Base-by-base conservation (phyloP, 2,888 invertebrate species). In the Thera obeliscata region DNA sequence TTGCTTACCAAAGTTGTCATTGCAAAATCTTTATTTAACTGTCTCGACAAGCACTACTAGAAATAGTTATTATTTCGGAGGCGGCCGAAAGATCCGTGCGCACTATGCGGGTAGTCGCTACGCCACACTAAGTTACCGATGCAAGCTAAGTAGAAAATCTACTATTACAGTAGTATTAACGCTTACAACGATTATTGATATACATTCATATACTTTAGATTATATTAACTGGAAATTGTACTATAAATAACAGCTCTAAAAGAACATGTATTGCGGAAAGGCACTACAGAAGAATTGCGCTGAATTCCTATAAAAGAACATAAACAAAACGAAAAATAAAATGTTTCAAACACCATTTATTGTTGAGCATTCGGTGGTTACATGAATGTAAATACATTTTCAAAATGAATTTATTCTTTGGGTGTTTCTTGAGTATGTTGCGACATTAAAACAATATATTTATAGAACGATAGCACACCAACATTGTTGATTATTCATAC, bases 51-150 rank as follows among this genome's bases (percentile, higher is more conserved):
- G 87, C 79, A 81, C 77, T 55, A 65, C 65, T 71, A 73, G 63
- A 78, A 77, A 73, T 89, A 88, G 81, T 90, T 90, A 90, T 90
- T 90, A 89, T 90, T 84, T 79, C 79, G 81, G 79, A 81, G 82
- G 81, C 84, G 79, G 78, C 82, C 81, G 82, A 76, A 57, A 56
- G 35, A 61, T 36, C 71, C 63, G 74, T 73, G 75, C 80, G 76
- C 80, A 72, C 69, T 70, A 81, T 78, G 77, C 77, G 41, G 67
- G 73, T 70, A 56, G 65, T 55, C 66, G 64, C 65, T 57, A 60
- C 63, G 64, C 65, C 60, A 60, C 63, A 56, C 55, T 60, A 56
- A 56, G 22, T 65, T 72, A 66, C 69, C 75, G 56, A 52, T 52
- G 77, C 72, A 77, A 76, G 77, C 78, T 78, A 71, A 73, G 74